Conservation (phyloP, 2,113 vertebrate species). For the Indicator indicator region DNA sequence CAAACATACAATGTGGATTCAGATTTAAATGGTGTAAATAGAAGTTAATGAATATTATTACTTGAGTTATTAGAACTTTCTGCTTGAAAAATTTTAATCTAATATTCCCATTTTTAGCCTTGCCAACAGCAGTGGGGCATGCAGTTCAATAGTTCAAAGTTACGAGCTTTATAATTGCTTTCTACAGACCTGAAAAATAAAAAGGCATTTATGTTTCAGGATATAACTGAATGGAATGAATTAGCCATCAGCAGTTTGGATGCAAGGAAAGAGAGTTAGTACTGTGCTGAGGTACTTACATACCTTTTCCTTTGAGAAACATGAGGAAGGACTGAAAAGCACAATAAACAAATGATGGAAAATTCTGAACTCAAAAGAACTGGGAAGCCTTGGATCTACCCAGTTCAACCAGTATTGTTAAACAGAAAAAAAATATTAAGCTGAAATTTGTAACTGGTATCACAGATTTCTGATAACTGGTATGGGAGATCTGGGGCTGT, state of each 20-base stretch:
- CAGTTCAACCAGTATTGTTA: neutral
- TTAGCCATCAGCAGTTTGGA: slow-evolving; percentile 25
- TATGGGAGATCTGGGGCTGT: too few relatives aligned
- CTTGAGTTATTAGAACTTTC: slow-evolving; percentile 68
- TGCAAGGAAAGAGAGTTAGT: neutral
- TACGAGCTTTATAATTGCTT: slow-evolving; percentile 69
- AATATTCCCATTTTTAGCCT: slow-evolving; percentile 56
- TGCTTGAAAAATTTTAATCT: slow-evolving; percentile 73
- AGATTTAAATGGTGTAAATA: slow-evolving; percentile 68
- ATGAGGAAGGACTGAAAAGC: neutral
- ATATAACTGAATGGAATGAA: slow-evolving; percentile 48
- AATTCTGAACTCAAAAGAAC: neutral
- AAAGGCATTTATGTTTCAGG: slow-evolving; percentile 55
- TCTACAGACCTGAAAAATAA: slow-evolving; percentile 56
- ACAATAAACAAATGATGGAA: neutral
- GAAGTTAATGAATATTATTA: slow-evolving; percentile 74
- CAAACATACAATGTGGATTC: slow-evolving; percentile 15
- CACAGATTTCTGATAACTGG: neutral
- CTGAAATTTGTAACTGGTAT: neutral
- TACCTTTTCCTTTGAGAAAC: slow-evolving; percentile 3
- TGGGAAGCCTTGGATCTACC: neutral
- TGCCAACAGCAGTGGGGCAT: slow-evolving; percentile 46
- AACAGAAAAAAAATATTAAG: neutral
- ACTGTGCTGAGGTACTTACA: neutral
- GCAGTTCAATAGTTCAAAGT: slow-evolving; percentile 69